Percentiles rank a stretch among this genome's conserved stretches.
Conservation (phyloP, 1,140 invertebrate genomes). For the Tetraneura akinire region DNA sequence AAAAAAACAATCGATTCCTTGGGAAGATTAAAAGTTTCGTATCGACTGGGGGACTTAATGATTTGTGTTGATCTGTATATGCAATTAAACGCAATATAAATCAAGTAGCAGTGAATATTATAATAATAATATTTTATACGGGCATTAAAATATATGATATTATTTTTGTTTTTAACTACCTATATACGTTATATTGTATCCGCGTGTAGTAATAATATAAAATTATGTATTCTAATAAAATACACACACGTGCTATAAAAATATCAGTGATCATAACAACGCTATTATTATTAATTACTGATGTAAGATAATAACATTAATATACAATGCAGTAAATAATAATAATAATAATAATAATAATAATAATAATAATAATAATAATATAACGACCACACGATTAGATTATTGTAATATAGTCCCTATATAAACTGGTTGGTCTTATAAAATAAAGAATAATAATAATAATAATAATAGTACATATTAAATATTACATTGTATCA, state of each 20-base stretch:
- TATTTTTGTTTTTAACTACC: no score
- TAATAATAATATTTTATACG: neutral
- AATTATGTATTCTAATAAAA: neutral
- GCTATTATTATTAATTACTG: conserved; percentile 17
- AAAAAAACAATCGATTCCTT: no score
- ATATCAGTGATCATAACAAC: neutral
- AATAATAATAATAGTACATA: neutral
- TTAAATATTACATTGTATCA: neutral
- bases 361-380: no score
- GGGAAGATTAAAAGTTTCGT: no score
- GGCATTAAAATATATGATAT: neutral
- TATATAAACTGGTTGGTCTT: neutral
- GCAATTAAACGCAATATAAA: neutral
- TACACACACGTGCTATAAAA: neutral
- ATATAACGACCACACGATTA: neutral
- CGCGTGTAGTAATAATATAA: neutral
- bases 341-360: no score
- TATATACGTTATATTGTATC: no score
- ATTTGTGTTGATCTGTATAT: neutral
- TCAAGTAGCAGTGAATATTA: neutral
- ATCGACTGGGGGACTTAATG: no score
- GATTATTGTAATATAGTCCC: no score
- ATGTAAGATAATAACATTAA: conserved; percentile 1
- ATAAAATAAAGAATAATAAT: neutral
- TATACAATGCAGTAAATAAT: neutral